phyloP scores from a whole-genome alignment of 2,797 vertebrate species.

The Mus minutoides region DNA sequence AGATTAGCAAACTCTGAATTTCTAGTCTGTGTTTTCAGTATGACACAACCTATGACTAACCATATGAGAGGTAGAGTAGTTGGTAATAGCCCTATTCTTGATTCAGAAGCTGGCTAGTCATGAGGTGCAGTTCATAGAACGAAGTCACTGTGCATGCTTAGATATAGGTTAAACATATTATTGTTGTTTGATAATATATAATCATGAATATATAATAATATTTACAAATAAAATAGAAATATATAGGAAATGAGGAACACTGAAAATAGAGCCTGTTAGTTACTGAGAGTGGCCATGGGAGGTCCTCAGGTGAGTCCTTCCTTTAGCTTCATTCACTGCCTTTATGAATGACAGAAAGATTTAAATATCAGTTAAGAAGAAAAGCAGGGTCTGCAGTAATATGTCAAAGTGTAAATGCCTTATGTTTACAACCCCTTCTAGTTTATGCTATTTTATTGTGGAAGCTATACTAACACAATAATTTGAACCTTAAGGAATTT shows the following conservation, averaged over 20 bases:
- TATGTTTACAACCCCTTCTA: not conserved
- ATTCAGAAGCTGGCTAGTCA: not conserved
- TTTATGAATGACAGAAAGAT: not conserved
- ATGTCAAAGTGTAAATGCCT: not conserved
- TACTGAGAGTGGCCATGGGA: not conserved
- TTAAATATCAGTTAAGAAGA: not conserved
- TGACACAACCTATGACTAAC: not conserved
- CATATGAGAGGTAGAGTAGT: accelerated
- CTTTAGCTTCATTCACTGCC: not conserved
- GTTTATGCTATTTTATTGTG: not conserved
- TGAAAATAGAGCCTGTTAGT: not conserved
- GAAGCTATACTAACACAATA: not conserved
- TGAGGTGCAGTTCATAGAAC: not conserved
- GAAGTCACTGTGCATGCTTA: not conserved
- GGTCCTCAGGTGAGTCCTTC: not conserved
- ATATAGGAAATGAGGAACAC: not conserved
- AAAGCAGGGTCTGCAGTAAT: not conserved
- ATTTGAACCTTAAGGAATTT: not conserved
- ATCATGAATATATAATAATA: not conserved
- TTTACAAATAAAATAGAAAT: not conserved
- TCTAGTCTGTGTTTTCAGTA: not conserved
- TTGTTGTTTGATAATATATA: not conserved
- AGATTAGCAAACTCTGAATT: not conserved
- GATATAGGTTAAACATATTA: not conserved
- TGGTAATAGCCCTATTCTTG: not conserved